A percentile compares a stretch with the other conserved stretches of the same genome.
Conservation (phyloP, 2,113 vertebrate species). For the Mirza zaza region DNA sequence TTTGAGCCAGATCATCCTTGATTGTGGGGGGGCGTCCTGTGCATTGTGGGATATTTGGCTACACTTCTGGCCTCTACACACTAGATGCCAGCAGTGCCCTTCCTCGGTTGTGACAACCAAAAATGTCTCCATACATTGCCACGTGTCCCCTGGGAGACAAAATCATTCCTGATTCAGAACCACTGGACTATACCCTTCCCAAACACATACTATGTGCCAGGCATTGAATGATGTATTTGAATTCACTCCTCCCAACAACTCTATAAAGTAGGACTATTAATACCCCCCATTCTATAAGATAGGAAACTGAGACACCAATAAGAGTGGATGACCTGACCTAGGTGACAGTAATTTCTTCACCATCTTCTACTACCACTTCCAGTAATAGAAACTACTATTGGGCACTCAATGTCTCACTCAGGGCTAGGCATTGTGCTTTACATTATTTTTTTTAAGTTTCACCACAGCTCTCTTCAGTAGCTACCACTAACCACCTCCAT, state of each 20-base stretch:
- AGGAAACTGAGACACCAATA: not conserved
- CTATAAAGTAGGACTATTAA: not conserved
- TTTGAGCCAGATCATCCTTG: not conserved
- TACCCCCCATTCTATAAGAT: not conserved
- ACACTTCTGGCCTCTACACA: not conserved
- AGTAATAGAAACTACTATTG: not conserved
- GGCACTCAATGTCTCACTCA: not conserved
- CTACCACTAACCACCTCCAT: not conserved
- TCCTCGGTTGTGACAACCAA: not conserved
- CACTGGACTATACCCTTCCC: not conserved
- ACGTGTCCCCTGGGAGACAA: not conserved
- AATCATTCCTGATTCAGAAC: not conserved
- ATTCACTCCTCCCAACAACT: not conserved
- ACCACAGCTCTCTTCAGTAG: not conserved
- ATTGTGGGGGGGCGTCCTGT: not conserved
- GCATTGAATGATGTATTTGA: not conserved
- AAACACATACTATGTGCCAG: not conserved
- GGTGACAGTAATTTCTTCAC: no score
- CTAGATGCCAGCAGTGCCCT: no score
- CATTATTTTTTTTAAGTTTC: not conserved
- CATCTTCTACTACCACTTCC: not conserved
- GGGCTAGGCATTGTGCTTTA: not conserved
- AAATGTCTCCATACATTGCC: not conserved
- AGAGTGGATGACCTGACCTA: not conserved
- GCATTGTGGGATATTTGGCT: not conserved